Conservation (phyloP, 2,113 vertebrate genomes). For the Pogonocichla stellata region DNA sequence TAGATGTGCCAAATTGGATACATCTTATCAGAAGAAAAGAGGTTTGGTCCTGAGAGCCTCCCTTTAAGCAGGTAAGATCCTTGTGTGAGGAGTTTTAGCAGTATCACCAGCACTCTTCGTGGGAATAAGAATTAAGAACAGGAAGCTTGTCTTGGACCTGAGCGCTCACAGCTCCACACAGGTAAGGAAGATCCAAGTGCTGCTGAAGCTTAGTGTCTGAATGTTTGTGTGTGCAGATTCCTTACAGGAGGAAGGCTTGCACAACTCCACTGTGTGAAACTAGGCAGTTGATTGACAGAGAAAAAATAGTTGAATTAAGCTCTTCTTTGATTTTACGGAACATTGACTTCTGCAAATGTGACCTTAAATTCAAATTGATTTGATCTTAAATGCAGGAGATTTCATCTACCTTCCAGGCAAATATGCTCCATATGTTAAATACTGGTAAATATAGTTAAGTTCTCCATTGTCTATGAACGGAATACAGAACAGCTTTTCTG, state of each 20-base stretch:
- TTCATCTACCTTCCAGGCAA: constrained; percentile 63
- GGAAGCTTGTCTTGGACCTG: not conserved
- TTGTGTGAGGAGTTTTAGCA: not conserved
- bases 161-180: not conserved
- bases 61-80: not conserved
- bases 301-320: constrained; percentile 40
- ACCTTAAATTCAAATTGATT: constrained; percentile 69
- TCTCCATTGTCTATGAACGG: constrained; percentile 36
- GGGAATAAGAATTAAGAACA: not conserved
- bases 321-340: constrained; percentile 51
- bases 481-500: constrained; percentile 58
- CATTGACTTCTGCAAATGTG: constrained; percentile 62
- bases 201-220: rapidly evolving
- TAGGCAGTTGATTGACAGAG: not conserved
- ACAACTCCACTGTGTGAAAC: not conserved
- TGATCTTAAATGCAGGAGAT: constrained; percentile 62
- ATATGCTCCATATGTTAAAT: constrained; percentile 65
- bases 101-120: rapidly evolving
- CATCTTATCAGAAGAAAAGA: not conserved
- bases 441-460: constrained; percentile 65
- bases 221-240: not conserved
- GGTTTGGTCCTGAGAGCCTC: not conserved
- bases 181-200: not conserved
- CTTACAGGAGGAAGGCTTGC: not conserved
- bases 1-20: not conserved